Evolutionary conservation across 2,888 invertebrate genomes (phyloP).

Genomic region (Dryobotodes eremita): DNA sequence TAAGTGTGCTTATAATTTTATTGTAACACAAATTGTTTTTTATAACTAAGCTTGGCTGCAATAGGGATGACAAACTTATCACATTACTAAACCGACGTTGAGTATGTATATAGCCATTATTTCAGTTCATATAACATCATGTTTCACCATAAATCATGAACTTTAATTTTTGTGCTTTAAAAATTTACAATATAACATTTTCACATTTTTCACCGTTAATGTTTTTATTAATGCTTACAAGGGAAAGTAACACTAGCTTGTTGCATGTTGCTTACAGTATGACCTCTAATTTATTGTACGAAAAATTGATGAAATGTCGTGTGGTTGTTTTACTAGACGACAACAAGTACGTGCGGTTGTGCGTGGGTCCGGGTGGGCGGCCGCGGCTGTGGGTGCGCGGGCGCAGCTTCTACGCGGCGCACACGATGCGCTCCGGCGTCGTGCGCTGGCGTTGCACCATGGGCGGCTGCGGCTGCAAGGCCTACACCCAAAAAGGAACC

Average conservation of each 20-base stretch:
- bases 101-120: slow-evolving; percentile 14
- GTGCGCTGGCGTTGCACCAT: slow-evolving; percentile 89
- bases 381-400: slow-evolving; percentile 88
- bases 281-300: slow-evolving; percentile 11
- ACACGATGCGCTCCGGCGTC: slow-evolving; percentile 88
- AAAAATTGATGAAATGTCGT: slow-evolving; percentile 49
- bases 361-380: slow-evolving; percentile 87
- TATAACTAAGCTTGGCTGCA: slow-evolving; percentile 30
- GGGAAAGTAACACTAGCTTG: slow-evolving; percentile 43
- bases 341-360: slow-evolving; percentile 82
- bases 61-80: slow-evolving; percentile 11
- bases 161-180: slow-evolving; percentile 48
- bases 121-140: slow-evolving; percentile 29
- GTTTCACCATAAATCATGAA: slow-evolving; percentile 23
- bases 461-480: slow-evolving; percentile 89
- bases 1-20: slow-evolving; percentile 30
- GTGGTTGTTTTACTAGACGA: slow-evolving; percentile 78
- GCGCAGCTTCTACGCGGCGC: slow-evolving; percentile 88
- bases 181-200: slow-evolving; percentile 53
- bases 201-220: slow-evolving; percentile 48
- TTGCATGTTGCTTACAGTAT: slow-evolving; percentile 62
- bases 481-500: slow-evolving; percentile 87
- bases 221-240: slow-evolving; percentile 52
- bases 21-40: slow-evolving; percentile 20
- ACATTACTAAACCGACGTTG: slow-evolving; percentile 12